phyloP scores from a whole-genome alignment of 2,797 vertebrate genomes.

The Aulostomus chinensis region DNA sequence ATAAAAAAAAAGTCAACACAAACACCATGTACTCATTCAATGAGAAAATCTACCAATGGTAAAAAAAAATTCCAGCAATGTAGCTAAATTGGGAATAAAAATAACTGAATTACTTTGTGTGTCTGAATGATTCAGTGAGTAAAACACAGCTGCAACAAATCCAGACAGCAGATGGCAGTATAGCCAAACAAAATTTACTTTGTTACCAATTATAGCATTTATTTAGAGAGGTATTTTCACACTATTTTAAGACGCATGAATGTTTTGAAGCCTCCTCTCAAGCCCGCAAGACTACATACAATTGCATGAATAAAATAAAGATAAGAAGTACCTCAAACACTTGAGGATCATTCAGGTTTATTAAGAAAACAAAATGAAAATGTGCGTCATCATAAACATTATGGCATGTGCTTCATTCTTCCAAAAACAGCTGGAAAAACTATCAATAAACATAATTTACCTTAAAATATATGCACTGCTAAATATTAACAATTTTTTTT shows the following conservation, averaged over 20 bases:
- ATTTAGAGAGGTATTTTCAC: neutral
- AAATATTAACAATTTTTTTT: constrained; percentile 12
- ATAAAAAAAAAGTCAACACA: constrained; percentile 7
- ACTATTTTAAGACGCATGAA: constrained; percentile 1
- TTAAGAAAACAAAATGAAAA: constrained; percentile 53
- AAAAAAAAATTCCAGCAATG: constrained; percentile 80
- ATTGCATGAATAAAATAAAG: constrained; percentile 1
- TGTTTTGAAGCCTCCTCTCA: neutral
- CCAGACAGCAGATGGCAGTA: constrained; percentile 64
- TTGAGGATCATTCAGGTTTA: constrained; percentile 43
- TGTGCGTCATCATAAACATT: constrained; percentile 26
- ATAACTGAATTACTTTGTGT: constrained; percentile 70
- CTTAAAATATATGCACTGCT: constrained; percentile 27
- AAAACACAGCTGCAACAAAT: neutral
- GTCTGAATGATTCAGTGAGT: too few species aligned
- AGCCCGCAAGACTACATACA: neutral
- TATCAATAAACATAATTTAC: constrained; percentile 30
- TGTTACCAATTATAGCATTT: neutral
- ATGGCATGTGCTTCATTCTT: constrained; percentile 32
- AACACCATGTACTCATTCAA: neutral
- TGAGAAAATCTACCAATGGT: too few species aligned
- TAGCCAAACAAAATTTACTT: constrained; percentile 17
- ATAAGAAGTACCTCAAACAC: constrained; percentile 5
- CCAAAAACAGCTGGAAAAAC: constrained; percentile 33
- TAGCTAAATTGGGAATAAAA: too few species aligned